phyloP scores from a whole-genome alignment of 2,113 vertebrate genomes.

The Macrotis lagotis region DNA sequence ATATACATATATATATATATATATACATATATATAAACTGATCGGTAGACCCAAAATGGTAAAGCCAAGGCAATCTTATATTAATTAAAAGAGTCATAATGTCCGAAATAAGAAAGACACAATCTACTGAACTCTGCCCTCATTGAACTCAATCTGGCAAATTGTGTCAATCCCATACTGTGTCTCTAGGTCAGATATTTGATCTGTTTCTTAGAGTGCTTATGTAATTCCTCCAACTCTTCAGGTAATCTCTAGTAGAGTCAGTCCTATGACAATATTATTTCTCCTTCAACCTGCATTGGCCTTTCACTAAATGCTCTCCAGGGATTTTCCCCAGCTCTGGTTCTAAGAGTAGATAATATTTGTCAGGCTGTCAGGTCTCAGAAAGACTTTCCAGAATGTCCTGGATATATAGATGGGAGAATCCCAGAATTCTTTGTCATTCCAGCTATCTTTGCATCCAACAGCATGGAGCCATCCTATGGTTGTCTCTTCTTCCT shows the following conservation, averaged over 20 bases:
- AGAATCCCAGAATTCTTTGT: background rate
- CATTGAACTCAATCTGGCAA: background rate
- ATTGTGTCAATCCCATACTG: background rate
- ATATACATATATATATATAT: too few relatives aligned
- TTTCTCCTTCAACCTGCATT: background rate
- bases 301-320: too few relatives aligned
- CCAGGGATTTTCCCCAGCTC: too few relatives aligned
- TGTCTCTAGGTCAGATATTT: background rate
- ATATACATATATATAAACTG: background rate
- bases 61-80: background rate
- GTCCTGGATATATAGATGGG: background rate
- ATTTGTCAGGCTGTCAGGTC: background rate
- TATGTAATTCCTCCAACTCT: background rate
- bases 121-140: background rate
- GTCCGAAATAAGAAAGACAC: background rate
- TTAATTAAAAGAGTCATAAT: background rate
- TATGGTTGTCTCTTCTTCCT: background rate
- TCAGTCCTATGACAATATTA: background rate
- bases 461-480: background rate
- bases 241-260: background rate
- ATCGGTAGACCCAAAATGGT: background rate
- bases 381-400: background rate
- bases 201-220: background rate
- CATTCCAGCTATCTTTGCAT: background rate
- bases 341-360: background rate